Evolutionary conservation across 53 echinoderm and acorn worm genomes (phyloP).

Genomic region (Temnopleurus reevesii): DNA sequence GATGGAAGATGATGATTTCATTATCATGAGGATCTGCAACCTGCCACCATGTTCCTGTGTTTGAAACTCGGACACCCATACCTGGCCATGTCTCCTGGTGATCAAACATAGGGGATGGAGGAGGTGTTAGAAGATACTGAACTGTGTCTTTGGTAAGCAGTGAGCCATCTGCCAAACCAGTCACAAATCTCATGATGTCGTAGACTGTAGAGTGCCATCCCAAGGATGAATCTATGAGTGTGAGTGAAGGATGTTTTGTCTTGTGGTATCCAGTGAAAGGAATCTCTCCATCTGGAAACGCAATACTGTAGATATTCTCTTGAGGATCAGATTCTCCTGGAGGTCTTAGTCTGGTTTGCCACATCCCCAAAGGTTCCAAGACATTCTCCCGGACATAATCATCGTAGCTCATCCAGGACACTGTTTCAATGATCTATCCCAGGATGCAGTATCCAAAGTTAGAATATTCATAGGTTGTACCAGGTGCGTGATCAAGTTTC

Average conservation of each 20-base stretch:
- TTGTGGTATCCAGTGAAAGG: conserved; percentile 39
- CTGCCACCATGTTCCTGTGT: conserved; percentile 91
- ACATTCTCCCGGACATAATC: conserved; percentile 72
- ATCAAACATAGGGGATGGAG: conserved; percentile 73
- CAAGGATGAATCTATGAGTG: conserved; percentile 71
- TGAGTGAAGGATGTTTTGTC: neutral
- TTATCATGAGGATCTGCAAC: conserved; percentile 87
- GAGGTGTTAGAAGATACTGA: conserved; percentile 60
- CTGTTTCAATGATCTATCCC: conserved; percentile 74
- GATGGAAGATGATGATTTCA: conserved; percentile 85
- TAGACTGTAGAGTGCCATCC: conserved; percentile 93
- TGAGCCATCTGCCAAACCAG: conserved; percentile 65
- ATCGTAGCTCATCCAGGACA: conserved; percentile 66
- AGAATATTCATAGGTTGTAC: conserved; percentile 81
- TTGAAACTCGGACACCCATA: conserved; percentile 73
- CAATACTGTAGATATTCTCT: conserved; percentile 33
- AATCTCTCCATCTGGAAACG: conserved; percentile 66
- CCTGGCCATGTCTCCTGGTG: conserved; percentile 94
- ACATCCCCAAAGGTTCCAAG: conserved; percentile 92
- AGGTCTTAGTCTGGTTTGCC: conserved; percentile 75
- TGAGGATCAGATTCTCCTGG: conserved; percentile 4
- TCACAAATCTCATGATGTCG: conserved; percentile 84
- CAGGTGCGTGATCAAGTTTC: conserved; percentile 71
- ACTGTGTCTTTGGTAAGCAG: conserved; percentile 55
- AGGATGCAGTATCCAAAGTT: conserved; percentile 90